Conservation (phyloP, 2,113 vertebrate genomes). For the Festucalex cinctus region DNA sequence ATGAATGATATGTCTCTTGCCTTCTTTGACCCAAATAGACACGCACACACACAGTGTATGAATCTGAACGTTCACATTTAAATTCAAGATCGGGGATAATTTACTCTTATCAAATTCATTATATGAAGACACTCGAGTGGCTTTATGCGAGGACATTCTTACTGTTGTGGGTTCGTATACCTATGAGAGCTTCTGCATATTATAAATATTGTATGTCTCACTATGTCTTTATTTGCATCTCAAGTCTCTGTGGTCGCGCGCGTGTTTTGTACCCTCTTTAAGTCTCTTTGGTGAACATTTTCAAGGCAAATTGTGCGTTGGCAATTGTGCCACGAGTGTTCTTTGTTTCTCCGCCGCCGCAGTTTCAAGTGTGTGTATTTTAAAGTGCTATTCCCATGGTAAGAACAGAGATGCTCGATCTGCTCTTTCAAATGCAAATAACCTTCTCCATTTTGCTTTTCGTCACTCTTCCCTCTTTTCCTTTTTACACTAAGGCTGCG, state of each 20-base stretch:
- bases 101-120: slow-evolving; percentile 26
- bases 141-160: slow-evolving; percentile 7
- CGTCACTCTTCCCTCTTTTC: slow-evolving; percentile 41
- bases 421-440: slow-evolving; percentile 74
- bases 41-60: neutral
- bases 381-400: slow-evolving; percentile 62
- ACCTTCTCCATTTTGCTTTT: slow-evolving; percentile 59
- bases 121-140: slow-evolving; percentile 11
- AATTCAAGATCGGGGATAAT: slow-evolving; percentile 25
- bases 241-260: slow-evolving; percentile 46
- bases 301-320: slow-evolving; percentile 49
- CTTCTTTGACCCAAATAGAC: slow-evolving; percentile 54
- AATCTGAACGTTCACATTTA: neutral
- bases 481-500: slow-evolving; percentile 38
- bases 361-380: slow-evolving; percentile 51
- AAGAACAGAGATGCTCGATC: slow-evolving; percentile 49
- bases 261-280: slow-evolving; percentile 55
- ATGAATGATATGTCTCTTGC: slow-evolving; percentile 52
- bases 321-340: slow-evolving; percentile 38
- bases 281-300: slow-evolving; percentile 45
- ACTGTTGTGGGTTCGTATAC: slow-evolving; percentile 7
- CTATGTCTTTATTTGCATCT: slow-evolving; percentile 23
- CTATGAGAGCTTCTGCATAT: slow-evolving; percentile 3
- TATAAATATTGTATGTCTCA: neutral
- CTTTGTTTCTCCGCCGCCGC: slow-evolving; percentile 55